phyloP scores from a whole-genome alignment of 2,113 vertebrate genomes.

The Muntiacus reevesi region DNA sequence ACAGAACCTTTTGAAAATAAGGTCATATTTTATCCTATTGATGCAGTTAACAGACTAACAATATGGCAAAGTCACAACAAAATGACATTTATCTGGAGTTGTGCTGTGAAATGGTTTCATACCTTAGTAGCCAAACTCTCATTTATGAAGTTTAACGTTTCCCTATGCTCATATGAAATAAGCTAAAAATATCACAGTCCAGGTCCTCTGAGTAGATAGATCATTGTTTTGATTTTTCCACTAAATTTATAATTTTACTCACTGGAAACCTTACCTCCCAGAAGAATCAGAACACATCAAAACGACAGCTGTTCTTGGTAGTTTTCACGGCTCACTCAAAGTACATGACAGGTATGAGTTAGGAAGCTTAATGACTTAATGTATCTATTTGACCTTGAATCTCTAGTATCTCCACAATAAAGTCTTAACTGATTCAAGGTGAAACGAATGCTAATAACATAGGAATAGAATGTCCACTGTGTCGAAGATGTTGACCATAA shows the following conservation, averaged over 20 bases:
- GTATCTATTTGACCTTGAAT: neutral
- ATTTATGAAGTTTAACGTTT: conserved; percentile 6
- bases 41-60: neutral
- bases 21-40: neutral
- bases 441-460: neutral
- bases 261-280: conserved; percentile 25
- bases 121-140: neutral
- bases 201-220: neutral
- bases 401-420: neutral
- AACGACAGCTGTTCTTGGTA: conserved; percentile 15
- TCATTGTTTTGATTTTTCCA: conserved; percentile 24
- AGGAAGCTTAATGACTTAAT: neutral
- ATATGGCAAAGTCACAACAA: neutral
- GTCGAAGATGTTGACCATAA: neutral
- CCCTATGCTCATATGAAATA: neutral
- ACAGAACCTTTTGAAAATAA: neutral
- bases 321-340: neutral
- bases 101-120: neutral
- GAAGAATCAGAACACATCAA: conserved; percentile 10
- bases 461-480: neutral
- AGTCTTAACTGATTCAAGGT: neutral
- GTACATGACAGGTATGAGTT: neutral
- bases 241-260: conserved; percentile 26
- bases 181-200: neutral
- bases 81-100: neutral